Evolutionary conservation across 2,113 vertebrate genomes (phyloP).

Genomic region (Beaufortia kweichowensis): DNA sequence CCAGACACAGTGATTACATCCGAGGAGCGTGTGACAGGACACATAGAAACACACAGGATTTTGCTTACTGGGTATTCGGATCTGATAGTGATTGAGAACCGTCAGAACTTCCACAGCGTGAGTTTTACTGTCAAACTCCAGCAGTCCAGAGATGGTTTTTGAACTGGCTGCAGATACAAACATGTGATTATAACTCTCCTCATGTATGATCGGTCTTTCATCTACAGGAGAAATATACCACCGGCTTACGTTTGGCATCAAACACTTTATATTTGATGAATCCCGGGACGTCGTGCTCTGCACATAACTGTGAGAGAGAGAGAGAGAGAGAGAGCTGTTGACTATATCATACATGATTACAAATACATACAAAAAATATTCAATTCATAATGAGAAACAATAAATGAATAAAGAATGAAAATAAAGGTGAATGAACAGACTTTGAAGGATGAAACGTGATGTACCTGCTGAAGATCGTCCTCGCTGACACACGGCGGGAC

Average conservation of each 20-base stretch:
- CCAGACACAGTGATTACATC: no score
- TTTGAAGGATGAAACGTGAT: slow-evolving; percentile 31
- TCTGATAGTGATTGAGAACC: slow-evolving; percentile 97
- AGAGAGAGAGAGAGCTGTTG: neutral
- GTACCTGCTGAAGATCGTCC: slow-evolving; percentile 88
- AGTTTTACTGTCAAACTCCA: slow-evolving; percentile 96
- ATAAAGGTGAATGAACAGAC: no score
- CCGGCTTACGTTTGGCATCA: slow-evolving; percentile 91
- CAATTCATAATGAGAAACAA: no score
- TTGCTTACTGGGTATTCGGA: slow-evolving; percentile 95
- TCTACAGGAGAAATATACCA: no score
- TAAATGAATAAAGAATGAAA: no score
- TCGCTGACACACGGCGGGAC: slow-evolving; percentile 89
- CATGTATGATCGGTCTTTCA: no score
- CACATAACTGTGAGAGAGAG: slow-evolving; percentile 81
- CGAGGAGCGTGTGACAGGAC: neutral
- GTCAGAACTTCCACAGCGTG: slow-evolving; percentile 95
- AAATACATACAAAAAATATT: no score
- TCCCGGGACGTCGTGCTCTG: slow-evolving; percentile 87
- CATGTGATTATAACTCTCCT: neutral
- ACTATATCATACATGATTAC: no score
- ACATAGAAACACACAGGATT: no score
- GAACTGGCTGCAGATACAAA: slow-evolving; percentile 79
- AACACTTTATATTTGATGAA: slow-evolving; percentile 97
- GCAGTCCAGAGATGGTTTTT: slow-evolving; percentile 91